A percentile compares a stretch with the other conserved stretches of the same genome.
Evolutionary conservation across 2,113 vertebrate species (phyloP).

Genomic region (Toxotes jaculatrix): DNA sequence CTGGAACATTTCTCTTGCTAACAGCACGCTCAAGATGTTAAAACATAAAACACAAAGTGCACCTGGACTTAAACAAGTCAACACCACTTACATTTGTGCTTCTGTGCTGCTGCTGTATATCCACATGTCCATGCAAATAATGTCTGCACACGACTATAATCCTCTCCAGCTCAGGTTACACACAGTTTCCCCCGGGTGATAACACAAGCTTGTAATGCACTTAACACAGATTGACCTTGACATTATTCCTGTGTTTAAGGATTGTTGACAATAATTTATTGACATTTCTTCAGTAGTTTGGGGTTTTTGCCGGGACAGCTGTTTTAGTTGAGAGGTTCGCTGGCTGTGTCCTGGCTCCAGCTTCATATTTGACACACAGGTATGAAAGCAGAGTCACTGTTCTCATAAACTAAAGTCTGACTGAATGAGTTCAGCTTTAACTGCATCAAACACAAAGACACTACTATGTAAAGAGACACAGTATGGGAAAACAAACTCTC

Average conservation of each 20-base stretch:
- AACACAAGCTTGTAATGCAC: constrained; percentile 60
- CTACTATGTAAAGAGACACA: neutral
- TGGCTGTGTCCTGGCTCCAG: too few relatives aligned
- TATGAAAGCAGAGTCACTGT: too few relatives aligned
- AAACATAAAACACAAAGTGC: neutral
- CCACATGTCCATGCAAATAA: constrained; percentile 32
- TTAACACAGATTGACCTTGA: constrained; percentile 68
- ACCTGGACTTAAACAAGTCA: neutral
- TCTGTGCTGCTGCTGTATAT: neutral
- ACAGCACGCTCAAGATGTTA: neutral
- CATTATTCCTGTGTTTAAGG: constrained; percentile 9
- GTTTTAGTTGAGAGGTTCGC: too few relatives aligned
- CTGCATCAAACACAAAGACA: too few relatives aligned
- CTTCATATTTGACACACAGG: too few relatives aligned
- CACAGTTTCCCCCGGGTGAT: constrained; percentile 32
- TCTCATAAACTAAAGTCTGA: neutral
- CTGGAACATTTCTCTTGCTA: neutral
- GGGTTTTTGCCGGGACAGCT: neutral
- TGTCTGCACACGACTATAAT: constrained; percentile 26
- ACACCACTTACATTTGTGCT: neutral
- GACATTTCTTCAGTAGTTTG: neutral
- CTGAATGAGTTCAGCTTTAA: neutral
- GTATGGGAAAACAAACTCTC: neutral
- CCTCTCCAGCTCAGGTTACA: constrained; percentile 52
- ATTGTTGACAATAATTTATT: constrained; percentile 1